Conservation (phyloP, 2,113 vertebrate genomes). For the Galemys pyrenaicus region DNA sequence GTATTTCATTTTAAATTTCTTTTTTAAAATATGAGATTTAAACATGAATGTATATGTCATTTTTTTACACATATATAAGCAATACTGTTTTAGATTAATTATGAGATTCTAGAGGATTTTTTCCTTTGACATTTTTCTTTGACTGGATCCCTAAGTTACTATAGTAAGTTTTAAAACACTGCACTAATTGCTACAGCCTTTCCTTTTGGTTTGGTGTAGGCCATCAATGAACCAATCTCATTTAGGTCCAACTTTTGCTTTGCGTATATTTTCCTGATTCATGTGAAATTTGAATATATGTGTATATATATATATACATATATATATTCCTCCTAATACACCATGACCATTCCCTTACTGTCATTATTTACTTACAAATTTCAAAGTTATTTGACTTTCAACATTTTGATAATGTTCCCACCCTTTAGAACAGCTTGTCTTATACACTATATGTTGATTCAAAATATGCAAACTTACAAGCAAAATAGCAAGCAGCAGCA, state of each 20-base stretch:
- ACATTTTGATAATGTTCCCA: slow-evolving; percentile 14
- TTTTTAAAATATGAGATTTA: slow-evolving; percentile 9
- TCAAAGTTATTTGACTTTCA: slow-evolving; percentile 50
- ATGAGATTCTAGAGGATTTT: background rate
- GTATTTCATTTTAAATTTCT: slow-evolving; percentile 14
- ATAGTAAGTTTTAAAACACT: background rate
- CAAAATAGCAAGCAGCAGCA: background rate
- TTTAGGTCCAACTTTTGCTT: background rate
- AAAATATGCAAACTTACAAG: background rate
- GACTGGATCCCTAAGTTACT: background rate
- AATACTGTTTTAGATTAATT: slow-evolving; percentile 15
- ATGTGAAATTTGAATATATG: background rate
- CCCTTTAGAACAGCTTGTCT: slow-evolving; percentile 1
- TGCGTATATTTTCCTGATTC: background rate
- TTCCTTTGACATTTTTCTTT: background rate
- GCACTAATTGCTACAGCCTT: background rate
- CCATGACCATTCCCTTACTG: background rate
- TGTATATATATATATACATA: background rate
- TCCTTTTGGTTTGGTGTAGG: background rate
- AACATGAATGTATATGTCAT: background rate
- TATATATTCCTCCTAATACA: background rate
- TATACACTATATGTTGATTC: background rate
- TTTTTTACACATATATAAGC: slow-evolving; percentile 22
- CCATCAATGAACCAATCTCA: background rate
- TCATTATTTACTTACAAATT: background rate